These are phyloP conservation scores for Trissonchulus sp. DNA, from an alignment of 2,888 invertebrate genomes.

Conservation along the genomic window DNA sequence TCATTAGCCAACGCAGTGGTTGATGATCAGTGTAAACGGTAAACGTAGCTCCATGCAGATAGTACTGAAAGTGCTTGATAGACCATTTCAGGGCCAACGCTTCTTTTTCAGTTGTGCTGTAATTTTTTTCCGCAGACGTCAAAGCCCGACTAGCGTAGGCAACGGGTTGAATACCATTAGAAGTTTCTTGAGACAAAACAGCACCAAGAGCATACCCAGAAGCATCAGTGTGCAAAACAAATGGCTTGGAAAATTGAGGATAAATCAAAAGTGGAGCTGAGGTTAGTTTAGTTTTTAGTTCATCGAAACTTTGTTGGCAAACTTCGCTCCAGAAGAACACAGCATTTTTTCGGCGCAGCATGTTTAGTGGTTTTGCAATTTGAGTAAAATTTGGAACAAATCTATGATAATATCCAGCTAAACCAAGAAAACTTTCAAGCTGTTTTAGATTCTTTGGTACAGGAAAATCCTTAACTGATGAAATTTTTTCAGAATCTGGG, in stretches of 20 bases:
- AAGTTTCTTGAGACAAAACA: background rate
- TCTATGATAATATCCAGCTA: slow-evolving; percentile 20
- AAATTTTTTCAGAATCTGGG: slow-evolving; percentile 8
- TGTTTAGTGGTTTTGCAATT: slow-evolving; percentile 13
- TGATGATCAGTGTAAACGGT: slow-evolving; percentile 7
- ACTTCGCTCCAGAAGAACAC: slow-evolving; percentile 22
- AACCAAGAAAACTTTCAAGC: slow-evolving; percentile 17
- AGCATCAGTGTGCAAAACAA: slow-evolving; percentile 14
- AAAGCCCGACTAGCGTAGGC: background rate
- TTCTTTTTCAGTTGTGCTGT: background rate
- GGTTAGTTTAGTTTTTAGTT: background rate
- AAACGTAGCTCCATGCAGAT: background rate
- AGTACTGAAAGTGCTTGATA: background rate
- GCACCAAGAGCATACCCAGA: background rate
- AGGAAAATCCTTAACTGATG: background rate
- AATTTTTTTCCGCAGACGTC: background rate
- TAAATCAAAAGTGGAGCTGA: background rate
- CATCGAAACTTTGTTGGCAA: slow-evolving; percentile 8
- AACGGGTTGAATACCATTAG: background rate
- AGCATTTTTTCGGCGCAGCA: background rate
- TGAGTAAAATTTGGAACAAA: slow-evolving; percentile 22
- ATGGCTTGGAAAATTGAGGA: slow-evolving; percentile 13
- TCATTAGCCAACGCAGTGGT: background rate
- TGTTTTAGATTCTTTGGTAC: slow-evolving; percentile 18
- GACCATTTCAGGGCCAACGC: background rate